Base-by-base conservation (phyloP, 2,113 vertebrate genomes). In the Stegastes partitus region DNA sequence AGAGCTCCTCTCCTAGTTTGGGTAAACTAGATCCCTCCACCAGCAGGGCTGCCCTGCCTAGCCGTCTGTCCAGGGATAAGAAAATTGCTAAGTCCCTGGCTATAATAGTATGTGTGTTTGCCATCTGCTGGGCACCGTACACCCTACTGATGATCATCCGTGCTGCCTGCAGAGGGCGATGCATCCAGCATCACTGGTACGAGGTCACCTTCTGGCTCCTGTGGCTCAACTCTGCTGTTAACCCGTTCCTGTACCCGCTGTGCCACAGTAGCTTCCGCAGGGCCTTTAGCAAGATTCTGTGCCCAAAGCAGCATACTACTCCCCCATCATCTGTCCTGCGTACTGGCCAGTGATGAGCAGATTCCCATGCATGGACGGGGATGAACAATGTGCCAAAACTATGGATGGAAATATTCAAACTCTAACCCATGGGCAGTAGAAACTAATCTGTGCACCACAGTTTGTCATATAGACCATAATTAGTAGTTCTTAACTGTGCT, bases 191-290 rank as follows among this genome's bases (percentile, higher is more conserved):
- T 7, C 88, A 90, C 45, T 82, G 91, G 89, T 96, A 96, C 45
- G 91, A 95, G 81, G 82, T 94, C 84, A 93, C 93, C n/a, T 96
- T 97, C 94, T 96, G 96, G 96, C 94, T 97, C 83, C 93, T 96
- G 82, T 97, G 96, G 96, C 62, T 96, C 72, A 97, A 97, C 91
- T 97, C 96, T 0, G 93, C 92, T 59, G 59, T 97, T 54, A 97
- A 97, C 61, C 96, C 96, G 12, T 93, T 97, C 89, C 91, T 97
- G 21, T 97, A 97, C 73, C 94, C 96, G 1, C 87, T 97, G 45
- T 98, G 96, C 82, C 97, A 97, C 89, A 92, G 90, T 56, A 91
- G 77, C 66, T 97, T 97, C 87, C 92, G 93, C 74, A 94, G 94
- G 86, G 95, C 96, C 77, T 97, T 95, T 21, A 79, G 87, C 76